Evolutionary conservation across 2,113 vertebrate genomes (phyloP).

Genomic region (Pelecanoides urinatrix): DNA sequence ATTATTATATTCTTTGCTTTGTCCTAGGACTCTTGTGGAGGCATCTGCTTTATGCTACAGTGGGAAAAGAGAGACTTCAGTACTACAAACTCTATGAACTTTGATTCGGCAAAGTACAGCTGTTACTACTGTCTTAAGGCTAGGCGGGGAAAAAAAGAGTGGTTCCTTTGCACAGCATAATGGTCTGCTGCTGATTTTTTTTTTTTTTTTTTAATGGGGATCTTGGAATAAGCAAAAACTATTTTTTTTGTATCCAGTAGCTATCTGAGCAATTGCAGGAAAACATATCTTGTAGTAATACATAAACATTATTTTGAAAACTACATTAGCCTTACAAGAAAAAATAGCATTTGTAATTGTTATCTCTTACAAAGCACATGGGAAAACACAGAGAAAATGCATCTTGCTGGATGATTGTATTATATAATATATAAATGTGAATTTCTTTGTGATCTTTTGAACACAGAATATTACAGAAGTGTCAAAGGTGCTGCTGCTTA

Average conservation of each 20-base stretch:
- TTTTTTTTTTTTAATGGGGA: neutral
- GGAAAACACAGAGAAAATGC: neutral
- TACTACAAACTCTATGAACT: neutral
- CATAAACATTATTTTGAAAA: neutral
- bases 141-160: neutral
- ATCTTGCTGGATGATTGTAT: neutral
- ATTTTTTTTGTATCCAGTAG: neutral
- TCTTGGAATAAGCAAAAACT: neutral
- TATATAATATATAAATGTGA: neutral
- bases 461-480: neutral
- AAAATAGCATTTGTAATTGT: constrained; percentile 16
- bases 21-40: neutral
- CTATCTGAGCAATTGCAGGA: neutral
- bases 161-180: neutral
- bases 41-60: neutral
- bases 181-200: neutral
- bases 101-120: neutral
- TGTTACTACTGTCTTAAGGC: neutral
- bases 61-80: neutral
- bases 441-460: neutral
- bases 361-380: neutral
- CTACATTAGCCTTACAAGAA: neutral
- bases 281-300: neutral
- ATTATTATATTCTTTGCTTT: neutral
- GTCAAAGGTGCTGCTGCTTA: neutral